Evolutionary conservation across 2,888 invertebrate genomes (phyloP).

Genomic region (Melanchra persicariae): DNA sequence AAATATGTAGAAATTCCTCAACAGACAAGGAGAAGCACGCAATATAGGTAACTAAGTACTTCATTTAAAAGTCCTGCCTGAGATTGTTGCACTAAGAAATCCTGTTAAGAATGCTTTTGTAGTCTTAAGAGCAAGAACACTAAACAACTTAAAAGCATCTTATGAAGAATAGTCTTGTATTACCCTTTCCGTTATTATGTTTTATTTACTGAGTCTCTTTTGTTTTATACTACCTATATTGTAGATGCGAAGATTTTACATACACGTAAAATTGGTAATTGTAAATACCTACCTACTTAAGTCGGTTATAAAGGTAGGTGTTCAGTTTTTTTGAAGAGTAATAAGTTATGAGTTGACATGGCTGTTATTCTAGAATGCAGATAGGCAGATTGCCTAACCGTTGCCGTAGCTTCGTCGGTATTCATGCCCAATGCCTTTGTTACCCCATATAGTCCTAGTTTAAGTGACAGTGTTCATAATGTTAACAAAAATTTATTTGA

Average conservation of each 20-base stretch:
- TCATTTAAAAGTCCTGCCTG: slow-evolving; percentile 20
- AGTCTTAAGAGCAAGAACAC: slow-evolving; percentile 1
- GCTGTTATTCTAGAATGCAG: no score
- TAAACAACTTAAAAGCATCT: slow-evolving; percentile 33
- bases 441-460: no score
- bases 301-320: no score
- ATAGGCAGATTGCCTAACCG: no score
- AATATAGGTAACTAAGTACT: not conserved
- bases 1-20: not conserved
- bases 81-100: slow-evolving; percentile 30
- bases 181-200: not conserved
- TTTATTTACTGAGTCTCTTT: slow-evolving; percentile 5
- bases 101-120: slow-evolving; percentile 34
- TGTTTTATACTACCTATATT: slow-evolving; percentile 9
- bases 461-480: no score
- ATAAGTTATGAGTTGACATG: no score
- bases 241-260: not conserved
- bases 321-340: not conserved
- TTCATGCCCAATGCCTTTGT: no score
- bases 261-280: not conserved
- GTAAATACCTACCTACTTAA: no score
- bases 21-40: not conserved
- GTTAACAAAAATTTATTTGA: no score
- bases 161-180: not conserved
- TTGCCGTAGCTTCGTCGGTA: no score